Conservation (phyloP, 2,113 vertebrate genomes). For the Oryzias woworae region DNA sequence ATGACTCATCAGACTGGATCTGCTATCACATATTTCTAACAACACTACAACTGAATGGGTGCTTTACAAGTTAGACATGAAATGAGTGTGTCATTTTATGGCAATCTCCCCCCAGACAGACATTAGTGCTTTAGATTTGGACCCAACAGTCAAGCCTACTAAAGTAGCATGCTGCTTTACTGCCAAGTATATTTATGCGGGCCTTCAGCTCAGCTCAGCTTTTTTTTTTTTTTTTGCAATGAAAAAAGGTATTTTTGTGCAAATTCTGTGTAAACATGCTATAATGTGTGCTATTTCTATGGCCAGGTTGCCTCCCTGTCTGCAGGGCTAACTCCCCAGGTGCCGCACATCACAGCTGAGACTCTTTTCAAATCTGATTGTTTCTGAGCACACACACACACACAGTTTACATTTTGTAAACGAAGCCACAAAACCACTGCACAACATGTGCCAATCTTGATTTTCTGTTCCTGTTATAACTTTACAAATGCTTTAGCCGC, state of each 20-base stretch:
- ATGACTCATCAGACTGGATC: slow-evolving; percentile 64
- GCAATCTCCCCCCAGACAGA: slow-evolving; percentile 60
- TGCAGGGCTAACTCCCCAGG: slow-evolving; percentile 37
- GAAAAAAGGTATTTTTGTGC: slow-evolving; percentile 31
- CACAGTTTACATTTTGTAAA: neutral
- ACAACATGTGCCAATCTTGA: slow-evolving; percentile 44
- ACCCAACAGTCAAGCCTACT: slow-evolving; percentile 60
- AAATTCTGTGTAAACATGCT: slow-evolving; percentile 54
- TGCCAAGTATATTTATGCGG: slow-evolving; percentile 51
- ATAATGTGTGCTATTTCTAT: slow-evolving; percentile 53
- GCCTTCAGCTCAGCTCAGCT: slow-evolving; percentile 20
- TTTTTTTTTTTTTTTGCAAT: neutral
- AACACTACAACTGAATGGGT: slow-evolving; percentile 59
- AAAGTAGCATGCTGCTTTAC: slow-evolving; percentile 43
- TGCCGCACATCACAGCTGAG: slow-evolving; percentile 58
- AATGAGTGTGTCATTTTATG: slow-evolving; percentile 68
- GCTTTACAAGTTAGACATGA: slow-evolving; percentile 69
- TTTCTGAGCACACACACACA: slow-evolving; percentile 20
- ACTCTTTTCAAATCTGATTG: slow-evolving; percentile 42
- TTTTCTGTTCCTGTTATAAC: slow-evolving; percentile 60
- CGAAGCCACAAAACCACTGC: slow-evolving; percentile 17
- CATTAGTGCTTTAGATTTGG: slow-evolving; percentile 72
- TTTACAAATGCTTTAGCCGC: slow-evolving; percentile 63
- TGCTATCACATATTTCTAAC: slow-evolving; percentile 61
- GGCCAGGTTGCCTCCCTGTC: slow-evolving; percentile 54